Evolutionary conservation across 92 coral and sea anemone genomes (phyloP).

Genomic region (Galaxea fascicularis): DNA sequence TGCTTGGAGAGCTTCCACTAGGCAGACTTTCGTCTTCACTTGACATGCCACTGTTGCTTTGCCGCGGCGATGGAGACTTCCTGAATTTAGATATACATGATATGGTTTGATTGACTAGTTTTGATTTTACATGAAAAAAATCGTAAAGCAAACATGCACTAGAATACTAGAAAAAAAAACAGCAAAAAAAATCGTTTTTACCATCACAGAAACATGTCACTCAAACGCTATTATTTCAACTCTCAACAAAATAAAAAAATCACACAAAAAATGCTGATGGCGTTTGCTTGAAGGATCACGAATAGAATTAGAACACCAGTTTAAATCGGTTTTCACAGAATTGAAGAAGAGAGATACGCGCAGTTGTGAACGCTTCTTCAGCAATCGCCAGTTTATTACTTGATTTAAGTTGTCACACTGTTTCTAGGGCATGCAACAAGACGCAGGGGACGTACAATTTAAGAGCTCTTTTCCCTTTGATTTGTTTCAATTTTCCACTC

Average conservation of each 20-base stretch:
- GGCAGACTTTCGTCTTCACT: constrained; percentile 14
- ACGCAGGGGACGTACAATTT: constrained; percentile 7
- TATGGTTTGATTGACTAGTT: background rate
- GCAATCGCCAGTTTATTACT: background rate
- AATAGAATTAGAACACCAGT: too few species aligned
- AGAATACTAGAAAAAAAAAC: too few species aligned
- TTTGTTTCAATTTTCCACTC: constrained; percentile 49
- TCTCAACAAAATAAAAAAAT: background rate
- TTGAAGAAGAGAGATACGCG: background rate
- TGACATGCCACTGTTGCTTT: constrained; percentile 8
- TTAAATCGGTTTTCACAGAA: background rate
- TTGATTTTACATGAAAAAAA: too few species aligned
- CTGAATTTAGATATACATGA: background rate
- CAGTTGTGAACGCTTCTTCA: background rate
- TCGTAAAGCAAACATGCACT: too few species aligned
- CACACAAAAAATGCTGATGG: background rate
- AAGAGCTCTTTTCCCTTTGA: constrained; percentile 14
- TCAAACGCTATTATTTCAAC: background rate
- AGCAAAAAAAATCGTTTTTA: too few species aligned
- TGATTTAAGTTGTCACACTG: background rate
- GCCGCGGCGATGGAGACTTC: constrained; percentile 21
- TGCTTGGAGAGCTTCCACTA: constrained; percentile 29
- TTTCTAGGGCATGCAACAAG: background rate
- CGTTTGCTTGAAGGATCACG: background rate
- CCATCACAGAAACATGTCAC: background rate